A percentile compares a stretch with the other conserved stretches of the same genome.
Evolutionary conservation across 2,888 invertebrate species (phyloP).

Genomic region (Crossocerus cetratus): DNA sequence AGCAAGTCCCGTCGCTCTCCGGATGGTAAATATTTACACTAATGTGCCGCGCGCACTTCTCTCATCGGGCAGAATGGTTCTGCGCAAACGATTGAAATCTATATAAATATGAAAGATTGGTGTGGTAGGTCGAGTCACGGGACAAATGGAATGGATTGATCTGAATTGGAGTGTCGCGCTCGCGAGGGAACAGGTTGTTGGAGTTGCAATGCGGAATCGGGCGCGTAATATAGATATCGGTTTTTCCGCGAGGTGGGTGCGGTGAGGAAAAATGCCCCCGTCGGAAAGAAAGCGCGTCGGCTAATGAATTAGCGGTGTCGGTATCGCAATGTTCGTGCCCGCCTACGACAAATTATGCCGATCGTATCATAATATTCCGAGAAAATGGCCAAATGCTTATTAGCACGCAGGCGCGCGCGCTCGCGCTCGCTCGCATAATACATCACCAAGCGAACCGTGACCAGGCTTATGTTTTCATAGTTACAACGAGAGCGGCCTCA

Average conservation of each 20-base stretch:
- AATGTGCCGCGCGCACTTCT: no score
- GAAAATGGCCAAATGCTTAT: conserved; percentile 49
- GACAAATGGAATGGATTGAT: no score
- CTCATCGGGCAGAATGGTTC: no score
- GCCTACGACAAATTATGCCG: conserved; percentile 48
- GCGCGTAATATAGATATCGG: conserved; percentile 43
- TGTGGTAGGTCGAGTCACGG: no score
- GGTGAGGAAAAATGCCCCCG: conserved; percentile 22
- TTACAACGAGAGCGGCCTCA: conserved; percentile 44
- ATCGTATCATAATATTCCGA: conserved; percentile 51
- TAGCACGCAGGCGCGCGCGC: conserved; percentile 31
- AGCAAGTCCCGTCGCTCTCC: no score
- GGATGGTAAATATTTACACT: no score
- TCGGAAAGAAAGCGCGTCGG: conserved; percentile 30
- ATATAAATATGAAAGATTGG: no score
- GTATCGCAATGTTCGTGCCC: conserved; percentile 42
- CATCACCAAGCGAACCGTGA: conserved; percentile 48
- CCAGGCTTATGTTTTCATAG: conserved; percentile 53
- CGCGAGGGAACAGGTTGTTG: conserved; percentile 40
- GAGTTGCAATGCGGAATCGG: conserved; percentile 28
- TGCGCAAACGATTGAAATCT: no score
- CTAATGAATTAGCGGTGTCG: conserved; percentile 49
- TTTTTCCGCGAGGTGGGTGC: conserved; percentile 25
- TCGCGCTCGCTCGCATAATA: conserved; percentile 20
- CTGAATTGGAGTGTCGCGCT: not conserved